A percentile compares a stretch with the other conserved stretches of the same genome.
Conservation (phyloP, 1,140 invertebrate species). For the Heliothis virescens region DNA sequence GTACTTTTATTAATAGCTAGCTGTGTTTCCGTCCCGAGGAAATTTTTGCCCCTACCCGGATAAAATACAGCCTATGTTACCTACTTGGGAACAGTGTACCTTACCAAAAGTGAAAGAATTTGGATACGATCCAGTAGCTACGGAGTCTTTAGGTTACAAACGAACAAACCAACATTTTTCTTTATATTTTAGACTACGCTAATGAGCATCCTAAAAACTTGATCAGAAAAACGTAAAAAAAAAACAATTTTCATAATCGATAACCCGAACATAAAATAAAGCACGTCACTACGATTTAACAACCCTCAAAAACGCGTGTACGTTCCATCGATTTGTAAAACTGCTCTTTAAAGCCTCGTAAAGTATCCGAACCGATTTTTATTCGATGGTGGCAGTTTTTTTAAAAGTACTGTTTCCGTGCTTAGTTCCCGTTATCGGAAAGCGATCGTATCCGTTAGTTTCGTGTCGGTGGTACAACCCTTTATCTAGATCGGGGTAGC, state of each 20-base stretch:
- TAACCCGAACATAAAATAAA: neutral
- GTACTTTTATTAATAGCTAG: no score
- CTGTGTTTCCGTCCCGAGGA: no score
- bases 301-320: conserved; percentile 25
- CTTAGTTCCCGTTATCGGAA: conserved; percentile 62
- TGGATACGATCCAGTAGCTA: no score
- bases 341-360: conserved; percentile 21
- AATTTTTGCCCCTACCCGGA: no score
- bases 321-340: conserved; percentile 20
- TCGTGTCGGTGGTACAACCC: conserved; percentile 65
- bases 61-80: no score
- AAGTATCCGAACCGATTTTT: conserved; percentile 43
- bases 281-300: conserved; percentile 7
- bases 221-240: neutral
- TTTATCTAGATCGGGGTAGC: conserved; percentile 63
- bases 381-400: conserved; percentile 40
- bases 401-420: conserved; percentile 55
- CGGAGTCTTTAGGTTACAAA: no score
- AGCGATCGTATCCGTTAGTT: conserved; percentile 57
- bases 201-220: neutral
- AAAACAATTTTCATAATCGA: neutral
- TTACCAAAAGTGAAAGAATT: no score
- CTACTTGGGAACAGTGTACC: no score
- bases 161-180: no score
- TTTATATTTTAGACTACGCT: neutral